Percentiles rank a stretch among this genome's conserved stretches.
These are phyloP conservation scores for Monarcha castaneiventris DNA, from an alignment of 2,113 vertebrate species.

Conservation along the genomic window DNA sequence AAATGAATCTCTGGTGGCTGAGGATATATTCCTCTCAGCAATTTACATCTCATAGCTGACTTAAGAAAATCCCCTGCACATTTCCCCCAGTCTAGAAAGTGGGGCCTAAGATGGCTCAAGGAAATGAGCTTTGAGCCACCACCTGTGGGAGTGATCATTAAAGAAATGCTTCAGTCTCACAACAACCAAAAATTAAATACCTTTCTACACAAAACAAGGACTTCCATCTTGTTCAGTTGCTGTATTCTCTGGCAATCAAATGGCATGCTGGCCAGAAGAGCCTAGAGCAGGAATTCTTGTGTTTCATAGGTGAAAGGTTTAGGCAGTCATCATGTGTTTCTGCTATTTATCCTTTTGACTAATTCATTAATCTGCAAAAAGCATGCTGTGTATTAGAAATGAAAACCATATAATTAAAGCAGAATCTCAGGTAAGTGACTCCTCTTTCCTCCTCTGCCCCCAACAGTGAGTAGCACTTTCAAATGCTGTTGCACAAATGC, in stretches of 20 bases:
- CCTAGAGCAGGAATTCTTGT: background rate
- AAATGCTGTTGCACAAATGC: background rate
- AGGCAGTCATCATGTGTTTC: background rate
- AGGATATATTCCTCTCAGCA: background rate
- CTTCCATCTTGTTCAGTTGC: background rate
- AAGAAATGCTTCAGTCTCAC: background rate
- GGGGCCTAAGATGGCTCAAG: background rate
- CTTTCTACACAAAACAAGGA: background rate
- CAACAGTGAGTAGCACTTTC: background rate
- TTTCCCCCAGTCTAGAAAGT: background rate
- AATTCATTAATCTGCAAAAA: background rate
- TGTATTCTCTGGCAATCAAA: background rate
- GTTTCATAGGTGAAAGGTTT: background rate
- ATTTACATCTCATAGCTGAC: background rate
- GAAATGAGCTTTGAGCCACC: accelerated
- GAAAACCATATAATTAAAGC: background rate
- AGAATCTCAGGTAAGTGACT: background rate
- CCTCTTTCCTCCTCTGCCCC: background rate
- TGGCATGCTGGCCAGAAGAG: background rate
- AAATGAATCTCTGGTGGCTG: background rate
- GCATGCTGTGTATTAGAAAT: background rate
- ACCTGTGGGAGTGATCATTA: background rate
- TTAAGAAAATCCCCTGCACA: accelerated
- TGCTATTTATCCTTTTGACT: background rate
- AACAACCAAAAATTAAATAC: background rate